phyloP scores from a whole-genome alignment of 1,140 invertebrate genomes.

The Bombus picipes region DNA sequence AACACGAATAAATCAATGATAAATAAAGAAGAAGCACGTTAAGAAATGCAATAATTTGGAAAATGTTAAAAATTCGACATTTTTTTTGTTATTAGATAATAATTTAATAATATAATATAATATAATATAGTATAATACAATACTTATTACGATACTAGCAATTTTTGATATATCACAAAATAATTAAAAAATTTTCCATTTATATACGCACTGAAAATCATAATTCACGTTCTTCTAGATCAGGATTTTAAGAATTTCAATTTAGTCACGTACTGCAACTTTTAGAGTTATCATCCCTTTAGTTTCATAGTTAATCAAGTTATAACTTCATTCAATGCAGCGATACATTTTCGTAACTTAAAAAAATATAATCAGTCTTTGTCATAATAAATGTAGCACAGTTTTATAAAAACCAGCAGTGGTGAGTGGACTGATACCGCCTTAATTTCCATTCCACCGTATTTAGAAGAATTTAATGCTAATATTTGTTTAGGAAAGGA shows the following conservation, averaged over 20 bases:
- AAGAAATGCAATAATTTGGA: neutral
- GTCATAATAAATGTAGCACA: too few relatives aligned
- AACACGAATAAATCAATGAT: neutral
- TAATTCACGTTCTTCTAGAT: neutral
- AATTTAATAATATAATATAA: neutral
- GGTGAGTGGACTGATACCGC: neutral
- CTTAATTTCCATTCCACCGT: neutral
- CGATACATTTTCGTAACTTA: too few relatives aligned
- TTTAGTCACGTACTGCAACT: neutral
- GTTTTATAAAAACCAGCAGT: too few relatives aligned
- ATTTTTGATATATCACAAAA: neutral
- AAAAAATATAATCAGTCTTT: too few relatives aligned
- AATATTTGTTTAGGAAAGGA: neutral
- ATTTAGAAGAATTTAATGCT: neutral
- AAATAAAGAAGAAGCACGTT: too few relatives aligned
- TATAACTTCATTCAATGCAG: too few relatives aligned
- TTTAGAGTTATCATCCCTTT: neutral
- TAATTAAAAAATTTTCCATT: neutral
- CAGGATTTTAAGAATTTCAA: neutral
- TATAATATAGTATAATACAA: neutral
- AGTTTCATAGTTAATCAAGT: neutral
- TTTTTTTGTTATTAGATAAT: neutral
- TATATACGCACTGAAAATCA: neutral
- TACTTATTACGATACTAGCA: neutral
- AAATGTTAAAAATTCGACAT: neutral